Conservation (phyloP, 92 coral and sea anemone species). For the Parazoanthus atlanticus region DNA sequence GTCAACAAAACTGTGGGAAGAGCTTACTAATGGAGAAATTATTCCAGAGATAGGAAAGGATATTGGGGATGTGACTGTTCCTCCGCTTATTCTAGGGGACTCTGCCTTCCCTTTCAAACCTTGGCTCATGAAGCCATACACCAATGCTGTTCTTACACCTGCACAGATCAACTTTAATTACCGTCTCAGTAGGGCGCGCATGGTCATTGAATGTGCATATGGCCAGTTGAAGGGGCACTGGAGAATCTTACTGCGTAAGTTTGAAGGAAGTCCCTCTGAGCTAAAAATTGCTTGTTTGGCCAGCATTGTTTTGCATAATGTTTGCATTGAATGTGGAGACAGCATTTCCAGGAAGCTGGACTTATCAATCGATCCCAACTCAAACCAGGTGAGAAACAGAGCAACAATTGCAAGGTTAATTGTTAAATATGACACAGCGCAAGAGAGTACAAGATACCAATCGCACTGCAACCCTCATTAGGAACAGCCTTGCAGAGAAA, state of each 20-base stretch:
- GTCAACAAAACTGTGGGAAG: slow-evolving; percentile 27
- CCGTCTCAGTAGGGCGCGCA: slow-evolving; percentile 35
- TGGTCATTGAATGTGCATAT: slow-evolving; percentile 33
- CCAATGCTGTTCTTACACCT: slow-evolving; percentile 49
- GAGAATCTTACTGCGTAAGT: slow-evolving; percentile 30
- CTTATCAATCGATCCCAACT: slow-evolving; percentile 7
- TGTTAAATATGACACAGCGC: slow-evolving; percentile 23
- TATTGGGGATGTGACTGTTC: slow-evolving; percentile 25
- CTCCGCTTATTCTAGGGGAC: slow-evolving; percentile 44
- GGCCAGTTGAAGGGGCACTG: slow-evolving; percentile 35
- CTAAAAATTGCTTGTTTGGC: slow-evolving; percentile 17
- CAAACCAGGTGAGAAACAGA: slow-evolving; percentile 16
- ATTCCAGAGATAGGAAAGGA: slow-evolving; percentile 34
- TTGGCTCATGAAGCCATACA: slow-evolving; percentile 44
- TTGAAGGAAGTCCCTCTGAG: slow-evolving; percentile 21
- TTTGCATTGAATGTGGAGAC: slow-evolving; percentile 29
- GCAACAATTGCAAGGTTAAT: background rate
- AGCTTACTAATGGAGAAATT: background rate
- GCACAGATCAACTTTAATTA: slow-evolving; percentile 34
- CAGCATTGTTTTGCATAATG: slow-evolving; percentile 30
- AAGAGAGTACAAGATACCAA: slow-evolving; percentile 9
- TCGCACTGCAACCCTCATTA: background rate
- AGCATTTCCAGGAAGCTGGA: slow-evolving; percentile 24
- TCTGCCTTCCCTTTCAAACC: slow-evolving; percentile 34
- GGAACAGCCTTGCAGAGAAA: slow-evolving; percentile 23